Evolutionary conservation across 1,140 invertebrate species (phyloP).

Genomic region (Sycophaga agraensis): DNA sequence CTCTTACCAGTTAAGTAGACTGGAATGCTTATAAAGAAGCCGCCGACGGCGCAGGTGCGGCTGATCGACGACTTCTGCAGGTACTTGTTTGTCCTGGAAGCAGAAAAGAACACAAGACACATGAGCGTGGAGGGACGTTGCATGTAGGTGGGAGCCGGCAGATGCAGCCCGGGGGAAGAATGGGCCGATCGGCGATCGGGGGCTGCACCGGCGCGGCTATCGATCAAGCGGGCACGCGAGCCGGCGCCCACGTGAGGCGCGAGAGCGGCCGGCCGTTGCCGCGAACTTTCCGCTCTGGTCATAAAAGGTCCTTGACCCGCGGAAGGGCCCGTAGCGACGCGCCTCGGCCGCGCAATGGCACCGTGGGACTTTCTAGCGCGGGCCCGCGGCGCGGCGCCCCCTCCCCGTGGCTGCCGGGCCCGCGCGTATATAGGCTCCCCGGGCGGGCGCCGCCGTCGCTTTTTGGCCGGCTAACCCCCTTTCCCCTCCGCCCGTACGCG

Average conservation of each 20-base stretch:
- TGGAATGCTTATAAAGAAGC: constrained; percentile 91
- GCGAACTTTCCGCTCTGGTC: too few relatives aligned
- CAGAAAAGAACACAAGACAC: constrained; percentile 44
- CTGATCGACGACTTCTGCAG: constrained; percentile 87
- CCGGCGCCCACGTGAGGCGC: too few relatives aligned
- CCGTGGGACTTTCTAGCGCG: constrained; percentile 42
- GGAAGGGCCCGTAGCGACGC: constrained; percentile 37
- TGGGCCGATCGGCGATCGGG: not conserved
- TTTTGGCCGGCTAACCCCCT: not conserved
- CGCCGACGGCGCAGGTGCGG: constrained; percentile 85
- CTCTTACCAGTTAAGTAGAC: constrained; percentile 85
- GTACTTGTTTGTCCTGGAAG: constrained; percentile 84
- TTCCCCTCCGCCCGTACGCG: not conserved
- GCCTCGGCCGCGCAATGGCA: too few relatives aligned
- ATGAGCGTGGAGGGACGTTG: too few relatives aligned
- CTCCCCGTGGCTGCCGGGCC: not conserved
- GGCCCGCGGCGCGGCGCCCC: too few relatives aligned
- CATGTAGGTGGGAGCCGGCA: too few relatives aligned
- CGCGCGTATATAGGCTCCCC: too few relatives aligned
- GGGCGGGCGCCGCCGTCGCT: not conserved
- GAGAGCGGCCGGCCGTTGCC: too few relatives aligned
- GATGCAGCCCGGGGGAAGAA: too few relatives aligned
- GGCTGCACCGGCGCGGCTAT: not conserved
- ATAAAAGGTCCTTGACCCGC: constrained; percentile 41
- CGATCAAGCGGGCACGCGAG: too few relatives aligned